Base-by-base conservation (phyloP, 1,140 invertebrate genomes). In the Phymorhynchus buccinoides region DNA sequence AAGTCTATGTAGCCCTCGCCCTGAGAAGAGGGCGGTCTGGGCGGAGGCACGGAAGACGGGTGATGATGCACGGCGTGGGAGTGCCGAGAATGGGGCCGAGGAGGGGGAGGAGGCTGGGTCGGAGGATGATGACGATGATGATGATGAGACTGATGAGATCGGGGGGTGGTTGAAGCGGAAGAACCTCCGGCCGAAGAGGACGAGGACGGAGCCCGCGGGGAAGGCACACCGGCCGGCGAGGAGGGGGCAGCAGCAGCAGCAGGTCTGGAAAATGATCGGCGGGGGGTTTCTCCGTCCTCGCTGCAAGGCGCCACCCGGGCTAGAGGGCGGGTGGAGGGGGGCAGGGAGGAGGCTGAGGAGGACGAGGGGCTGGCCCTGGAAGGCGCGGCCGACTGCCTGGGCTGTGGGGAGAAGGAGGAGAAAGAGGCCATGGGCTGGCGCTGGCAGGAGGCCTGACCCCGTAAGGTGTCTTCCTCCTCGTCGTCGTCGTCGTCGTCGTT, bases 1-100 rank as follows among this genome's bases (percentile, higher is more conserved):
- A 78, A 41, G 77, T 78, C 77, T 18, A 78, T 78, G 77, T 78
- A 78, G 39, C 77, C 39, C 30, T 44, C 77, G 37, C 35, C 77
- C 39, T 78, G 12, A 27, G 22, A 22, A 0, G n/a, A n/a, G 56
- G 56, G 56, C 18, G 56, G 48, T 27, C 56, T 14, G 18, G 56
- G 56, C 12, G 56, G 56, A 27, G 56, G n/a, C 56, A 22, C 14
- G 12, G 56, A n/a, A n/a, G n/a, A 27, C 14, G 56, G 56, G 22
- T 62, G 56, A 6, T 16, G 12, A 27, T 62, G 56, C 56, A 4
- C 4, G 56, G 12, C 4, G 56, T 18, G 56, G 56, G 18, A 0
- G 77, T n/a, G 77, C n/a, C n/a, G 77, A 42, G 3, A 41, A 42
- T 37, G 56, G 22, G 56, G 22, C 12, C 4, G n/a, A 35, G 71